phyloP scores from a whole-genome alignment of 2,888 invertebrate genomes.

The Hylaea fasciaria region DNA sequence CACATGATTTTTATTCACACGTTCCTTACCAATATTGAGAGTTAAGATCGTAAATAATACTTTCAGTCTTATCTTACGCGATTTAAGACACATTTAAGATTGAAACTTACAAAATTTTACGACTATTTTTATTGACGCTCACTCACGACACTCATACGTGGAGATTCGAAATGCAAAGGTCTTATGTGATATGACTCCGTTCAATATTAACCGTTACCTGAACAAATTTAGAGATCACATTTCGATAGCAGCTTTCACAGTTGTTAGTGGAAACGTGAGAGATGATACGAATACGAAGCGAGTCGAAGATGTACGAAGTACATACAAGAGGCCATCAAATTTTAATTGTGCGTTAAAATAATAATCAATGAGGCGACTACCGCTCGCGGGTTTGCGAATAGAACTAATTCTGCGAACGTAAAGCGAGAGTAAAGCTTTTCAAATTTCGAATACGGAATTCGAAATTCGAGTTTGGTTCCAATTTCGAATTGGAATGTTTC shows the following conservation, averaged over 20 bases:
- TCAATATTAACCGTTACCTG: conserved; percentile 55
- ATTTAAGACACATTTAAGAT: conserved; percentile 58
- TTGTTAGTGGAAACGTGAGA: conserved; percentile 32
- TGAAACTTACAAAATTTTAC: conserved; percentile 62
- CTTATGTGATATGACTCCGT: conserved; percentile 52
- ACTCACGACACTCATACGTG: conserved; percentile 79
- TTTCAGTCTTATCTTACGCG: conserved; percentile 50
- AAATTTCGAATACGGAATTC: conserved; percentile 39
- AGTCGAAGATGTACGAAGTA: conserved; percentile 80
- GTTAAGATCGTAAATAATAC: conserved; percentile 39
- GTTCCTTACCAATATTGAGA: conserved; percentile 68
- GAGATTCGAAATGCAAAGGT: conserved; percentile 68
- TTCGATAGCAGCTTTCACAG: conserved; percentile 35
- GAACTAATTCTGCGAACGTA: conserved; percentile 63
- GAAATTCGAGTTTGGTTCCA: conserved; percentile 43
- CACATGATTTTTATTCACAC: conserved; percentile 84
- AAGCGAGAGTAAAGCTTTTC: conserved; percentile 30
- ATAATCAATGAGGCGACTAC: conserved; percentile 83
- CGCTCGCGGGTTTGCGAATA: conserved; percentile 71
- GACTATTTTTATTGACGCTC: conserved; percentile 84
- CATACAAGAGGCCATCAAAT: conserved; percentile 78
- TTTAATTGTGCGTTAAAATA: conserved; percentile 85
- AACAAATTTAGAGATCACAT: conserved; percentile 46
- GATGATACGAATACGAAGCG: conserved; percentile 44
- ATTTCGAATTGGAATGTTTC: conserved; percentile 44